Conservation (phyloP, 2,113 vertebrate species). For the Lagopus leucura region DNA sequence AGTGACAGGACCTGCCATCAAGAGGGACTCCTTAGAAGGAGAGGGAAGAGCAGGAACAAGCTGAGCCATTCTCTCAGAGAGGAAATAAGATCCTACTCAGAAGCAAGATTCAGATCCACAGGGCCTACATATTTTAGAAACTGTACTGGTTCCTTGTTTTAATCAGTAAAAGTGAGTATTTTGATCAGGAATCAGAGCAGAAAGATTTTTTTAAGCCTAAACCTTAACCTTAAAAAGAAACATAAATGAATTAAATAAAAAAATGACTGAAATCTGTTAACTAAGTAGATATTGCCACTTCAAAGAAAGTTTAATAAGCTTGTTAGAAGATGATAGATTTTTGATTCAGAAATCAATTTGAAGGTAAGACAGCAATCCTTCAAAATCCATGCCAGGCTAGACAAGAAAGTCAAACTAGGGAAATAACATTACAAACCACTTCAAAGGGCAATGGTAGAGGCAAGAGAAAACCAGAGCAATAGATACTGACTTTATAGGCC, state of each 20-base stretch:
- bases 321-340: background rate
- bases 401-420: background rate
- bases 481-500: background rate
- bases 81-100: background rate
- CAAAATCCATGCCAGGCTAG: background rate
- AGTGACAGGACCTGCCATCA: background rate
- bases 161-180: background rate
- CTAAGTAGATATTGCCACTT: constrained; percentile 17
- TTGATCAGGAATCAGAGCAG: background rate
- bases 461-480: background rate
- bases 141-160: background rate
- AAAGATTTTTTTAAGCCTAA: background rate
- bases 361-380: background rate
- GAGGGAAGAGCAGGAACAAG: background rate
- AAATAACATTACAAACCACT: background rate
- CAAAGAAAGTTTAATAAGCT: constrained; percentile 17
- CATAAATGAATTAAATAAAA: background rate
- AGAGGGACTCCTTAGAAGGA: background rate
- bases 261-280: background rate
- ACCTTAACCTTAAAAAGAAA: background rate
- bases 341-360: background rate
- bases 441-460: background rate
- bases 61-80: background rate
- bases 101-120: background rate
- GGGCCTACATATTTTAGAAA: background rate